These are phyloP conservation scores for Halcyon badia DNA, from an alignment of 2,797 vertebrate species.

Conservation along the genomic window DNA sequence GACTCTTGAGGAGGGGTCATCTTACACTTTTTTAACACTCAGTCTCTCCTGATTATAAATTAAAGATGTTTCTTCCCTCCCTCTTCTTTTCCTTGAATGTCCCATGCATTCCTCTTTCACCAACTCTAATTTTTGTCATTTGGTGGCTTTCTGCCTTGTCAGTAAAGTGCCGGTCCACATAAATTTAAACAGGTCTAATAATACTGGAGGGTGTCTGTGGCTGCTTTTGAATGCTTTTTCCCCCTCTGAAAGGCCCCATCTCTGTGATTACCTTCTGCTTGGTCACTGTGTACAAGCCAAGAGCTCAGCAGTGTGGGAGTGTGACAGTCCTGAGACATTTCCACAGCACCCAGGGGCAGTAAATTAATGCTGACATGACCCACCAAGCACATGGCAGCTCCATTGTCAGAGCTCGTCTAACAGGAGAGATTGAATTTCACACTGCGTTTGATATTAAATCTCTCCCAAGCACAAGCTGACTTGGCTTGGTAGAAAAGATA, in stretches of 20 bases:
- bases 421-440: conserved; percentile 76
- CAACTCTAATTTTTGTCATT: background rate
- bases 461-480: conserved; percentile 51
- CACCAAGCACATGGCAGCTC: conserved; percentile 70
- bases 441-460: conserved; percentile 61
- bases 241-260: background rate
- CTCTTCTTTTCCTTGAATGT: background rate
- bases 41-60: background rate
- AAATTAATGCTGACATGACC: conserved; percentile 75
- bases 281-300: conserved; percentile 50
- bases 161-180: background rate
- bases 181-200: background rate
- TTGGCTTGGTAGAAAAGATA: conserved; percentile 39
- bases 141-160: background rate
- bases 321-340: conserved; percentile 69
- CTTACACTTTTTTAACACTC: background rate
- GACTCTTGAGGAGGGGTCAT: background rate
- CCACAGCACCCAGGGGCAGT: conserved; percentile 59
- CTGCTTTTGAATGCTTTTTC: background rate
- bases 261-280: conserved; percentile 46
- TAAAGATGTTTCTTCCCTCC: background rate
- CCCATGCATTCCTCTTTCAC: background rate
- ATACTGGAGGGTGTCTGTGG: background rate
- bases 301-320: conserved; percentile 37
- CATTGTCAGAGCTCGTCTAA: conserved; percentile 68